Percentiles rank a stretch among this genome's conserved stretches.
Evolutionary conservation across 1,140 invertebrate genomes (phyloP).

Genomic region (Anadara kagoshimensis): DNA sequence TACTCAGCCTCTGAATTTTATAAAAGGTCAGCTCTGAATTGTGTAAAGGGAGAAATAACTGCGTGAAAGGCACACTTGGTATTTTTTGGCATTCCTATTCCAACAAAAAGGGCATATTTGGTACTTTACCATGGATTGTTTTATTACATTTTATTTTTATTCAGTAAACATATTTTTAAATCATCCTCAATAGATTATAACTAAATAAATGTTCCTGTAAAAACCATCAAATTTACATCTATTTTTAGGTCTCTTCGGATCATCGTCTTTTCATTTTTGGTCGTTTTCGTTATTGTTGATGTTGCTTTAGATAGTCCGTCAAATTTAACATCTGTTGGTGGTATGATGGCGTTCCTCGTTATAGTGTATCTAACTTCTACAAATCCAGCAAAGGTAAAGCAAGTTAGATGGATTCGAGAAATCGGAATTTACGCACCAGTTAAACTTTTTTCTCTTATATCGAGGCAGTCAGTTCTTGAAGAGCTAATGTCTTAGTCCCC

Average conservation of each 20-base stretch:
- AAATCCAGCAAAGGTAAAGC: conserved; percentile 59
- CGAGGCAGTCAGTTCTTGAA: no score
- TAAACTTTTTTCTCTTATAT: no score
- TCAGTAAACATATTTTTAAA: not conserved
- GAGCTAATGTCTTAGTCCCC: no score
- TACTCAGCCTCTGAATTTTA: no score
- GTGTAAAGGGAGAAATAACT: no score
- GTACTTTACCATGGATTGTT: not conserved
- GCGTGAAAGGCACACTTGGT: not conserved
- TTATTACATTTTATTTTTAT: not conserved
- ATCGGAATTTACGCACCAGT: no score
- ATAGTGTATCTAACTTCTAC: conserved; percentile 62
- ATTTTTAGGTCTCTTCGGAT: conserved; percentile 42
- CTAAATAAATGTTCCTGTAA: no score
- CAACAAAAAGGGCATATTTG: not conserved
- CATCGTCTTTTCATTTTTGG: conserved; percentile 33
- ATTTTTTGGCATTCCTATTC: no score
- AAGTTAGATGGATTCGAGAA: no score
- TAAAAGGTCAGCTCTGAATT: no score
- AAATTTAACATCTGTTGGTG: conserved; percentile 64
- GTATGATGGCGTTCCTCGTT: conserved; percentile 56
- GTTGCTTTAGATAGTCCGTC: conserved; percentile 49
- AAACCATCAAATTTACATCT: not conserved
- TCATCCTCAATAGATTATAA: not conserved
- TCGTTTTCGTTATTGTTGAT: conserved; percentile 59